Conservation (phyloP, 2,113 vertebrate species). For the Petromus typicus region DNA sequence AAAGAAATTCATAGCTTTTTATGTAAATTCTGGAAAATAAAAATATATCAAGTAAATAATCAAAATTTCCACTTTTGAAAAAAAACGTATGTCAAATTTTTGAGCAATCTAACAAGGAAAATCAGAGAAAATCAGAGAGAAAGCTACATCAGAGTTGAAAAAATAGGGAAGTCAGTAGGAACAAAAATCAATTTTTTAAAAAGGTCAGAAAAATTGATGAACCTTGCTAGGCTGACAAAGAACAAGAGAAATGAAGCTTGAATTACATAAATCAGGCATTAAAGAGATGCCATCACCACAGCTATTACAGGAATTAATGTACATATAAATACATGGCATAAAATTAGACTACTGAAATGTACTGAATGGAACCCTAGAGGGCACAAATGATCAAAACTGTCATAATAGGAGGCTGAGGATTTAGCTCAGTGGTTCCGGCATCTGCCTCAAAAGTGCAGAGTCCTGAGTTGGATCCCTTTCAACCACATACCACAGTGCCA, state of each 20-base stretch:
- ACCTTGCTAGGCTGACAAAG: neutral
- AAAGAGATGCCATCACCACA: neutral
- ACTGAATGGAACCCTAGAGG: neutral
- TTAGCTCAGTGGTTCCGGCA: no score
- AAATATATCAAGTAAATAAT: neutral
- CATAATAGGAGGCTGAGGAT: no score
- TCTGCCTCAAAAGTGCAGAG: no score
- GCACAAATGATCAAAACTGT: neutral
- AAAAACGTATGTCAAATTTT: neutral
- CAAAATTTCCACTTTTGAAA: neutral
- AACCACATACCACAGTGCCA: no score
- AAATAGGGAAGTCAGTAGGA: neutral
- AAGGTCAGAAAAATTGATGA: neutral
- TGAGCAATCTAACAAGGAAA: neutral
- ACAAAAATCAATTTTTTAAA: neutral
- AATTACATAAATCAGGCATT: neutral
- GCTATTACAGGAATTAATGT: neutral
- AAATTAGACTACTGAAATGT: neutral
- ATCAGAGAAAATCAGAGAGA: neutral
- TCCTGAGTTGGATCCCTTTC: no score
- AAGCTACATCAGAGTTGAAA: neutral
- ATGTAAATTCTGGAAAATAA: neutral
- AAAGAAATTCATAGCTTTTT: neutral
- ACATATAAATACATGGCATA: neutral
- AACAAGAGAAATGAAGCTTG: neutral